Percentiles rank a stretch among this genome's conserved stretches.
phyloP scores from a whole-genome alignment of 2,888 invertebrate species.

The Eilema sororculum region DNA sequence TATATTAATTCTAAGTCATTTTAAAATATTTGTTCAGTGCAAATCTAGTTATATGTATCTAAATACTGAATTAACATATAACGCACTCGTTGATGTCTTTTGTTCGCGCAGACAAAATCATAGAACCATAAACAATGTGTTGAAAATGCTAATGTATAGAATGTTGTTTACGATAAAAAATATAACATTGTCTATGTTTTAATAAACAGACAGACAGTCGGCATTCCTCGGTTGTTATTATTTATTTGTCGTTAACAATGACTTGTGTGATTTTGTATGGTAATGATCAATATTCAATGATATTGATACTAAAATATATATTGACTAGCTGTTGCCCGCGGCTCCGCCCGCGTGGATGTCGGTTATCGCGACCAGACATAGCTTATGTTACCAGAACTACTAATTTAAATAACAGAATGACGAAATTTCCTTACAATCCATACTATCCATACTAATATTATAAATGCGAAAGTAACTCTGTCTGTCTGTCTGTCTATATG shows the following conservation, averaged over 20 bases:
- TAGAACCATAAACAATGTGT: neutral
- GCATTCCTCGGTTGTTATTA: constrained; percentile 37
- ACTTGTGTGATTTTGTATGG: constrained; percentile 12
- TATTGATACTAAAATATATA: neutral
- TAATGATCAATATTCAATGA: constrained; percentile 3
- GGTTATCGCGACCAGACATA: too few relatives aligned
- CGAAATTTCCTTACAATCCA: too few relatives aligned
- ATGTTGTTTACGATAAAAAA: constrained; percentile 15
- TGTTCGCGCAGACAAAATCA: constrained; percentile 24
- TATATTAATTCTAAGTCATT: too few relatives aligned
- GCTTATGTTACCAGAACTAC: too few relatives aligned
- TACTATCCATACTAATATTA: too few relatives aligned
- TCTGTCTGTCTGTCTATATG: too few relatives aligned
- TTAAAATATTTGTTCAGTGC: too few relatives aligned
- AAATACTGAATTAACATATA: constrained; percentile 7
- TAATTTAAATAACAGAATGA: too few relatives aligned
- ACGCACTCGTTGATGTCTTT: constrained; percentile 50
- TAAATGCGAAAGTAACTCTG: too few relatives aligned
- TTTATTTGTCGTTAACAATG: constrained; percentile 13
- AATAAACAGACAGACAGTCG: constrained; percentile 34
- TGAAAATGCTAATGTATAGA: constrained; percentile 10
- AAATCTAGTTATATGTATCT: too few relatives aligned
- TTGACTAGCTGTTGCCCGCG: neutral
- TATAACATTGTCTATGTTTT: constrained; percentile 6
- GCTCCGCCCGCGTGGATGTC: too few relatives aligned